phyloP scores from a whole-genome alignment of 1,140 invertebrate species.

The Zaprionus gabonicus region DNA sequence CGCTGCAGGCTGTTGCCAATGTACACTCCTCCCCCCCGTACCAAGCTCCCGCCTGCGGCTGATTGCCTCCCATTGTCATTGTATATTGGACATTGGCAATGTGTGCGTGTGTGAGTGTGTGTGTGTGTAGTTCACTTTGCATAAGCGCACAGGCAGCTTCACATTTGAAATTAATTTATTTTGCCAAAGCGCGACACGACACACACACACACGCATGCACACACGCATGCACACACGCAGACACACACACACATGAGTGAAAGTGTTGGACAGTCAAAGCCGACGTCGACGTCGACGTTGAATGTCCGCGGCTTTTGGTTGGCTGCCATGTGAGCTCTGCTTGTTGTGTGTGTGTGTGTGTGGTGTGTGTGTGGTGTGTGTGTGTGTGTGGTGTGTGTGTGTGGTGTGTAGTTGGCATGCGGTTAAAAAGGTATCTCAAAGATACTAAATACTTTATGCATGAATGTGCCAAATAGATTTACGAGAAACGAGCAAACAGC shows the following conservation, averaged over 20 bases:
- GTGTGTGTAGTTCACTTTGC: conserved; percentile 42
- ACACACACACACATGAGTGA: conserved; percentile 48
- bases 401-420: conserved; percentile 75
- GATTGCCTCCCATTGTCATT: conserved; percentile 21
- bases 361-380: conserved; percentile 14
- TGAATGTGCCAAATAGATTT: conserved; percentile 83
- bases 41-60: not conserved
- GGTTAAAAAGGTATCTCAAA: conserved; percentile 83
- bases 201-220: conserved; percentile 14
- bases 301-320: conserved; percentile 79
- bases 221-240: conserved; percentile 22
- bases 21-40: not conserved
- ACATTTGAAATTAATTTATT: conserved; percentile 81
- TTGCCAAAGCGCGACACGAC: conserved; percentile 46
- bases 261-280: conserved; percentile 66
- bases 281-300: conserved; percentile 25
- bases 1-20: not conserved
- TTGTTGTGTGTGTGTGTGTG: conserved; percentile 11
- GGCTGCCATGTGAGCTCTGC: conserved; percentile 73
- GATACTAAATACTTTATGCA: conserved; percentile 83
- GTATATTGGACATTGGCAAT: conserved; percentile 34
- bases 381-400: conserved; percentile 40
- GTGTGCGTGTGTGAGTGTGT: conserved; percentile 11
- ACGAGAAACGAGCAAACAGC: conserved; percentile 61
- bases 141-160: conserved; percentile 45